A percentile compares a stretch with the other conserved stretches of the same genome.
These are phyloP conservation scores for Hyphantria cunea DNA, from an alignment of 1,140 invertebrate genomes.

Conservation along the genomic window DNA sequence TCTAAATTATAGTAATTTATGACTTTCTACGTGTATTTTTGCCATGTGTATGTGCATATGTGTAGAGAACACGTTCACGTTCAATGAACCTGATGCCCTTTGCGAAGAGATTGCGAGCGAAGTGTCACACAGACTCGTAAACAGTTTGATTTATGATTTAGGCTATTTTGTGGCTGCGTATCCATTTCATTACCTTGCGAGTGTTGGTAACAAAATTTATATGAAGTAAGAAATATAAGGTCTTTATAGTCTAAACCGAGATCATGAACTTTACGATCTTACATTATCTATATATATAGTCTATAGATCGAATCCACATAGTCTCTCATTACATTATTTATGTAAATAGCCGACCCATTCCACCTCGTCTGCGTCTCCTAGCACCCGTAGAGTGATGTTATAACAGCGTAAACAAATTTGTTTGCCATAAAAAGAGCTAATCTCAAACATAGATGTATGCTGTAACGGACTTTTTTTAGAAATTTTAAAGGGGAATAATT, in stretches of 20 bases:
- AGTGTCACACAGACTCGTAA: constrained; percentile 42
- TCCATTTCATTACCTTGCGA: constrained; percentile 40
- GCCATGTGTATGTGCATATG: too few relatives aligned
- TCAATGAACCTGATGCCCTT: background rate
- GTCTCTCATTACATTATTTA: too few relatives aligned
- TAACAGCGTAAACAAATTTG: too few relatives aligned
- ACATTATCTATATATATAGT: too few relatives aligned
- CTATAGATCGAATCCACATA: too few relatives aligned
- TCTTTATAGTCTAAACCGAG: constrained; percentile 7
- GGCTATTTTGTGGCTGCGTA: constrained; percentile 39
- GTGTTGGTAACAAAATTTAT: constrained; percentile 24
- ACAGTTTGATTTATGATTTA: constrained; percentile 45
- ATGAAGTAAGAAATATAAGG: constrained; percentile 17
- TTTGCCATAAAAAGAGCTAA: too few relatives aligned
- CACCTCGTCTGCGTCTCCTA: too few relatives aligned
- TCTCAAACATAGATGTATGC: too few relatives aligned
- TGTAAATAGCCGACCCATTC: too few relatives aligned
- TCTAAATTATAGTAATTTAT: constrained; percentile 46
- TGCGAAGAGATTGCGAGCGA: constrained; percentile 2
- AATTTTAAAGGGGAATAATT: too few relatives aligned
- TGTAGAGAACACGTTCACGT: constrained; percentile 1
- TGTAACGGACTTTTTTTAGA: too few relatives aligned
- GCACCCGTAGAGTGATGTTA: too few relatives aligned
- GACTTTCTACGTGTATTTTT: constrained; percentile 25
- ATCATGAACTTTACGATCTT: constrained; percentile 14